A percentile compares a stretch with the other conserved stretches of the same genome.
Conservation (phyloP, 2,888 invertebrate species). For the Macroteleia sp. region DNA sequence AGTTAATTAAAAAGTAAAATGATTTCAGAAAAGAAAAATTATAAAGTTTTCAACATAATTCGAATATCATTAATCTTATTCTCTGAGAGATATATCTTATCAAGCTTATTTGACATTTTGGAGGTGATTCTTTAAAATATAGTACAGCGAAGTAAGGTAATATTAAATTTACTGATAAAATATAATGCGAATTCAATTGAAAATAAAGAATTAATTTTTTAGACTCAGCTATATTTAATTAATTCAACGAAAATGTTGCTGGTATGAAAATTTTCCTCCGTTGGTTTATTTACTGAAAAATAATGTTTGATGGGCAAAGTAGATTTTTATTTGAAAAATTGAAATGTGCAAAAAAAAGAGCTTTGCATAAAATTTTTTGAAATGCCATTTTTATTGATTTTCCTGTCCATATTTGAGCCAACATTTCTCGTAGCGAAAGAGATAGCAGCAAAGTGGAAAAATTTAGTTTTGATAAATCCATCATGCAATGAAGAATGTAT, state of each 20-base stretch:
- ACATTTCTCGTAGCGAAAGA: neutral
- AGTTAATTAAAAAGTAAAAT: slow-evolving; percentile 1
- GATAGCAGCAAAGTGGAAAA: slow-evolving; percentile 19
- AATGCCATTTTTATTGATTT: slow-evolving; percentile 8
- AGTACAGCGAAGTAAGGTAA: neutral
- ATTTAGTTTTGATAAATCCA: slow-evolving; percentile 20
- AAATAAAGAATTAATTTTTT: neutral
- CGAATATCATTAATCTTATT: slow-evolving; percentile 22
- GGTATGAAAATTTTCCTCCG: too few relatives aligned
- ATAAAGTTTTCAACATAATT: neutral
- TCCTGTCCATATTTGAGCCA: neutral
- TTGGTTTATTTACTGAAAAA: too few relatives aligned
- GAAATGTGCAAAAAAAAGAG: neutral
- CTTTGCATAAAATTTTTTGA: too few relatives aligned
- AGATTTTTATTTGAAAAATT: neutral
- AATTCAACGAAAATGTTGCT: too few relatives aligned
- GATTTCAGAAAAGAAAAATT: slow-evolving; percentile 1
- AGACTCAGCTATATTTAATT: neutral
- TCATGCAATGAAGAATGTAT: slow-evolving; percentile 8
- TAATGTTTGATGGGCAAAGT: neutral
- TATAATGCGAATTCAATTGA: neutral
- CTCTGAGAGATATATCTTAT: slow-evolving; percentile 9
- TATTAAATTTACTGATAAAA: neutral
- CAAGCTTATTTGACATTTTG: slow-evolving; percentile 7
- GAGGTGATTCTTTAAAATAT: slow-evolving; percentile 6